These are phyloP conservation scores for Pelodytes ibericus DNA, from an alignment of 2,797 vertebrate genomes.

Conservation along the genomic window DNA sequence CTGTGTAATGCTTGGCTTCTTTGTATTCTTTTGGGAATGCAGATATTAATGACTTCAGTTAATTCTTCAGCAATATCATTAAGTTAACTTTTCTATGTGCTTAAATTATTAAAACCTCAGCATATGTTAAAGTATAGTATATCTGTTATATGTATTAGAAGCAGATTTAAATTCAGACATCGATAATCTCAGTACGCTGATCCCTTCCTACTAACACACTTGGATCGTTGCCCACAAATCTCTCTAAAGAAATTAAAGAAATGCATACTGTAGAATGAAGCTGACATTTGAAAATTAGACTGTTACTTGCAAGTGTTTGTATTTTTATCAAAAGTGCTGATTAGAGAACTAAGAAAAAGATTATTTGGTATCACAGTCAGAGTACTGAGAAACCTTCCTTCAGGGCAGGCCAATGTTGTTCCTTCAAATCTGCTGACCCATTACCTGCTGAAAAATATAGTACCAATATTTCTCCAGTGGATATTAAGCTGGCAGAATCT, in stretches of 20 bases:
- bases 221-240: not conserved
- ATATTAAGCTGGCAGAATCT: conserved; percentile 22
- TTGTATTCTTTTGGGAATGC: too few species aligned
- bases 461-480: not conserved
- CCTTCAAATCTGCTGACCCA: conserved; percentile 35
- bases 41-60: not conserved
- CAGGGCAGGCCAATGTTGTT: conserved; percentile 7
- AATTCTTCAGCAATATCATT: not conserved
- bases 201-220: not conserved
- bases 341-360: conserved; percentile 20
- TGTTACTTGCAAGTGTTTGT: conserved; percentile 27
- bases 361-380: conserved; percentile 20
- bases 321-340: conserved; percentile 40
- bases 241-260: conserved; percentile 6
- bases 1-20: too few species aligned
- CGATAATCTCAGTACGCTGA: not conserved
- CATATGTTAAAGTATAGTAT: not conserved
- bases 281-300: conserved; percentile 30
- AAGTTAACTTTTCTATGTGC: too few species aligned
- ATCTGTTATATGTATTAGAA: not conserved
- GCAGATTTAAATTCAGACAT: not conserved
- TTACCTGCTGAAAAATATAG: conserved; percentile 55
- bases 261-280: conserved; percentile 26
- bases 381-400: conserved; percentile 16
- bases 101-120: not conserved